These are phyloP conservation scores for Pentalonia nigronervosa DNA, from an alignment of 1,140 invertebrate species.

Conservation along the genomic window DNA sequence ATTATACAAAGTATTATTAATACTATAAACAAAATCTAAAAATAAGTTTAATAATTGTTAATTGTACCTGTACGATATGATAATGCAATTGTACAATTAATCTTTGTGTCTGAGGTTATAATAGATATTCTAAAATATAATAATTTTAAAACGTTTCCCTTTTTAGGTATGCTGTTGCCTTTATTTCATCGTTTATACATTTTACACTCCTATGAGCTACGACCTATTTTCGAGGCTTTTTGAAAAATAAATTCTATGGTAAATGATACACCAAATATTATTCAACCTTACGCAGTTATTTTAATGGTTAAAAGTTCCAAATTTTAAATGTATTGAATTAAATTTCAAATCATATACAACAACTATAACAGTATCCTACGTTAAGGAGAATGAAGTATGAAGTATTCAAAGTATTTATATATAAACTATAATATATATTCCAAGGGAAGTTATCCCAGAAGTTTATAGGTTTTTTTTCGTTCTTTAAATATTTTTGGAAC, in stretches of 20 bases:
- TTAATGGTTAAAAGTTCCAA: too few relatives aligned
- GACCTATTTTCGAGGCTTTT: not conserved
- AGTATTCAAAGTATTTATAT: not conserved
- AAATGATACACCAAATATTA: too few relatives aligned
- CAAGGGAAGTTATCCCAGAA: not conserved
- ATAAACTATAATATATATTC: not conserved
- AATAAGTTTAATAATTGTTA: not conserved
- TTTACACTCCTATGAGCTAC: too few relatives aligned
- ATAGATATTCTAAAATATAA: not conserved
- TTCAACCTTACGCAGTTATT: too few relatives aligned
- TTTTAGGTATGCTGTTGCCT: not conserved
- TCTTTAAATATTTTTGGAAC: not conserved
- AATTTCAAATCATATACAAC: not conserved
- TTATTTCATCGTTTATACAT: not conserved
- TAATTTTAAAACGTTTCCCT: not conserved
- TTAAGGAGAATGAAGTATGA: not conserved
- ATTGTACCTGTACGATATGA: not conserved
- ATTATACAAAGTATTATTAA: too few relatives aligned
- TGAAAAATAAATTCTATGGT: too few relatives aligned
- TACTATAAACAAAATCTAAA: not conserved
- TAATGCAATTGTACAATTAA: not conserved
- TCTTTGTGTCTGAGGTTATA: not conserved
- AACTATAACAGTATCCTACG: not conserved
- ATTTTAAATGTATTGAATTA: not conserved
- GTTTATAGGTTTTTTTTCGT: not conserved